Evolutionary conservation across 2,797 vertebrate genomes (phyloP), one percentile per base, ranked within the genome.

Genomic region (Argya squamiceps): DNA sequence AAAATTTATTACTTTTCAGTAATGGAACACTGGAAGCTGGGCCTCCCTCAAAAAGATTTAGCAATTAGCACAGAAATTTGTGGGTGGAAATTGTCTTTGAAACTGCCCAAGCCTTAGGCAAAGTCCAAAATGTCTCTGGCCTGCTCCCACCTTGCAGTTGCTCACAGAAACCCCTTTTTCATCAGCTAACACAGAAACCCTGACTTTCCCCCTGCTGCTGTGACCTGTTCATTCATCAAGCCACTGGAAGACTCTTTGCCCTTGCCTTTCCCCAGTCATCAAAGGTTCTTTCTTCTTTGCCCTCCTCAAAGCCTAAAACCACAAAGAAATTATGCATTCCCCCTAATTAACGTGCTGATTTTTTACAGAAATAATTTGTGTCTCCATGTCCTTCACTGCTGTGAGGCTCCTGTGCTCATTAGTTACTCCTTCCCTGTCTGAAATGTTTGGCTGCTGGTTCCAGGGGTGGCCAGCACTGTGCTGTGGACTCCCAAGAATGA

Each of bases 311-410:
- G 73, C 88, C 68, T 81, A 80, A 93, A 95, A 90, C 64, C 58
- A 44, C 65, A 58, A 70, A 89, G 56, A 93, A 93, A 91, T 84
- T 2, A 68, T 39, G 29, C 44, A 46, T 74, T 80, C n/a, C 60
- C 75, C 32, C 86, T 94, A 93, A 96, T 96, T 93, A 96, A 76
- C 41, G 82, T 55, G 88, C 32, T 37, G 64, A 39, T 76, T 97
- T 84, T 84, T 84, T 77, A 37, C 34, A 60, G 90, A 82, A 92
- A 84, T 87, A 79, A 93, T 92, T 91, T 52, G 15, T 41, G 17
- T 8, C 44, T 73, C 36, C 1, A 0, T 32, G 52, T 43, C 58
- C 71, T 91, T 73, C 58, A 46, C 20, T 1, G 4, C 77, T 75
- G 43, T n/a, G 80, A 73, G 62, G 56, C 5, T 84, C 27, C 14